Conservation (phyloP, 2,797 vertebrate genomes). For the Argentina silus region DNA sequence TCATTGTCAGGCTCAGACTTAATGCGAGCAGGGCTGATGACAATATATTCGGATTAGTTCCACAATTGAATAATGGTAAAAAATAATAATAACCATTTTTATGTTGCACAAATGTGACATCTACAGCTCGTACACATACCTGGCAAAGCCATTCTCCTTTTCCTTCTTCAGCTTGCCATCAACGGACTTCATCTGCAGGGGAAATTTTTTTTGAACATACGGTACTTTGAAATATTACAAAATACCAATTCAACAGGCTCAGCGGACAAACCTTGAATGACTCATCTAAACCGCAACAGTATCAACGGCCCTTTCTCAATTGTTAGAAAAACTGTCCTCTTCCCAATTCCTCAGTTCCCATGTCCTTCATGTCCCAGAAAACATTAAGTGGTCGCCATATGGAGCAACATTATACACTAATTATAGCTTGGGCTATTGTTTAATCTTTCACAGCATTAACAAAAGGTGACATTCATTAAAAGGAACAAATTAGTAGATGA, state of each 20-base stretch:
- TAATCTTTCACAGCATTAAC: too few species aligned
- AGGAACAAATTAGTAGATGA: too few species aligned
- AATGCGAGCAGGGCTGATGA: slow-evolving; percentile 82
- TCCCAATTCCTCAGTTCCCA: too few species aligned
- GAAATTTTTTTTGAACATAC: slow-evolving; percentile 17
- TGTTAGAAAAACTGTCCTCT: too few species aligned
- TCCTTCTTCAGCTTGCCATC: slow-evolving; percentile 92
- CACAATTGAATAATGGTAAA: neutral
- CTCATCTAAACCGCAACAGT: neutral
- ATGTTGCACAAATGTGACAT: neutral
- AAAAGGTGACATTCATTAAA: too few species aligned
- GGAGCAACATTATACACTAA: too few species aligned
- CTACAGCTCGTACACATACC: slow-evolving; percentile 71
- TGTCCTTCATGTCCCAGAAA: too few species aligned
- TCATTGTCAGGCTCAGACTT: slow-evolving; percentile 92
- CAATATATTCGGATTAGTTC: neutral
- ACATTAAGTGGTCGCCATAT: too few species aligned
- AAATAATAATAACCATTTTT: slow-evolving; percentile 3
- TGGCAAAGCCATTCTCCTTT: slow-evolving; percentile 95
- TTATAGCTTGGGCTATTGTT: too few species aligned
- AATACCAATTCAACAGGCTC: neutral
- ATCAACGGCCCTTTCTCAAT: neutral
- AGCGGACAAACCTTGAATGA: neutral
- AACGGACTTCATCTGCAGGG: slow-evolving; percentile 77
- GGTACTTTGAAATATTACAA: neutral